Percentiles rank a stretch among this genome's conserved stretches.
phyloP scores from a whole-genome alignment of 2,113 vertebrate genomes.

The Myotis lucifugus region DNA sequence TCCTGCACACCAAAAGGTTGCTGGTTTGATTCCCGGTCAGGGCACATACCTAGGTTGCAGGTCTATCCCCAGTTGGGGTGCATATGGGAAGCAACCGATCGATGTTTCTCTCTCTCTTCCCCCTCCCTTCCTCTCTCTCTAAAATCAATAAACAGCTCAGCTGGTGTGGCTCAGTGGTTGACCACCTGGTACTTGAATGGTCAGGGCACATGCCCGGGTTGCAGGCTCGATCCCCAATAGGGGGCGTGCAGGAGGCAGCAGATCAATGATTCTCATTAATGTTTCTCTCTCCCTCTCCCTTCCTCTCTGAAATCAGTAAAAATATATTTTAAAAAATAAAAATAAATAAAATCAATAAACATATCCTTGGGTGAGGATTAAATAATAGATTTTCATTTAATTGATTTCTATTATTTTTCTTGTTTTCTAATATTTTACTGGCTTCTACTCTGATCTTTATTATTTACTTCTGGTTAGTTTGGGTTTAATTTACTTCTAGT shows the following conservation, averaged over 20 bases:
- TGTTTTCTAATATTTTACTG: neutral
- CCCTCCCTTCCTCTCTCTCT: neutral
- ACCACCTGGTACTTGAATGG: too few species aligned
- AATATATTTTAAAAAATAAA: neutral
- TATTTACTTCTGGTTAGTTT: neutral
- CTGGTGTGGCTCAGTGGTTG: too few species aligned
- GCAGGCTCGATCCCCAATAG: neutral
- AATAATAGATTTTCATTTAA: neutral
- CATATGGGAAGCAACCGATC: neutral
- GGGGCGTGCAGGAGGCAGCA: neutral
- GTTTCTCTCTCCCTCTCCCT: neutral
- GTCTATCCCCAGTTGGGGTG: neutral
- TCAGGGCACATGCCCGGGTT: neutral
- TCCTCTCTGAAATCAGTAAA: neutral
- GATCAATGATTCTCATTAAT: neutral
- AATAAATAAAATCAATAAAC: too few species aligned
- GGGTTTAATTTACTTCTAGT: neutral
- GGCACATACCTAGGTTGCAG: neutral
- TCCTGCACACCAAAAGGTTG: neutral
- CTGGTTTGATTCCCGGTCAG: neutral
- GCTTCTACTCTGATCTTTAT: neutral
- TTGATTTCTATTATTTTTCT: neutral
- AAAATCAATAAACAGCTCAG: neutral
- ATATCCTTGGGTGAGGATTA: too few species aligned
- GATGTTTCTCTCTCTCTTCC: neutral